phyloP scores from a whole-genome alignment of 1,140 invertebrate species.

The Drosophila tsacasi region DNA sequence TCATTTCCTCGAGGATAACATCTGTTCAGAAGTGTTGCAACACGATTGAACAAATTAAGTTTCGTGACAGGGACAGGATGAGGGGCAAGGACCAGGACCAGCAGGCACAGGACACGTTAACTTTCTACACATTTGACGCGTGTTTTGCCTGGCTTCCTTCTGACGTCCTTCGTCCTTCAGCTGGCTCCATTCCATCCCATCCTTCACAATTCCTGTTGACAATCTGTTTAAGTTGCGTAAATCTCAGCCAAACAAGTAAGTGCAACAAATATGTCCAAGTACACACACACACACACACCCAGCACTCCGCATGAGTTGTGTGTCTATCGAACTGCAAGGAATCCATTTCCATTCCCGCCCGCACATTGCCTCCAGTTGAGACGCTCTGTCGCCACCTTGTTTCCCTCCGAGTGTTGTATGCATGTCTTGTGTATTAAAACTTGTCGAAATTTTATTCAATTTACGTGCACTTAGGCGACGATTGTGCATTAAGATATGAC shows the following conservation, averaged over 20 bases:
- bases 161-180: slow-evolving; percentile 16
- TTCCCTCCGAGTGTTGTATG: slow-evolving; percentile 43
- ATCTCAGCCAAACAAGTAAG: slow-evolving; percentile 59
- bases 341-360: slow-evolving; percentile 10
- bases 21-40: slow-evolving; percentile 71
- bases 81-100: background rate
- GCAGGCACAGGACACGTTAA: slow-evolving; percentile 32
- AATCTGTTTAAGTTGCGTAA: slow-evolving; percentile 76
- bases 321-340: slow-evolving; percentile 52
- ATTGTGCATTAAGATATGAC: slow-evolving; percentile 82
- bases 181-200: slow-evolving; percentile 5
- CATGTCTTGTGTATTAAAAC: slow-evolving; percentile 78
- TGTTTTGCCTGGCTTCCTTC: slow-evolving; percentile 25
- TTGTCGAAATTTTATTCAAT: slow-evolving; percentile 83
- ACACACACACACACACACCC: slow-evolving; percentile 1
- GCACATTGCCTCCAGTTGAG: background rate
- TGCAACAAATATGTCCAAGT: slow-evolving; percentile 40
- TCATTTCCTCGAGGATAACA: slow-evolving; percentile 76
- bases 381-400: slow-evolving; percentile 14
- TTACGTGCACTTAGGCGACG: slow-evolving; percentile 82
- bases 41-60: slow-evolving; percentile 73
- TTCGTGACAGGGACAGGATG: background rate
- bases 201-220: slow-evolving; percentile 55
- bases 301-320: slow-evolving; percentile 52
- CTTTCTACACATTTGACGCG: slow-evolving; percentile 49